phyloP scores from a whole-genome alignment of 2,113 vertebrate species.

The Ameiurus melas region DNA sequence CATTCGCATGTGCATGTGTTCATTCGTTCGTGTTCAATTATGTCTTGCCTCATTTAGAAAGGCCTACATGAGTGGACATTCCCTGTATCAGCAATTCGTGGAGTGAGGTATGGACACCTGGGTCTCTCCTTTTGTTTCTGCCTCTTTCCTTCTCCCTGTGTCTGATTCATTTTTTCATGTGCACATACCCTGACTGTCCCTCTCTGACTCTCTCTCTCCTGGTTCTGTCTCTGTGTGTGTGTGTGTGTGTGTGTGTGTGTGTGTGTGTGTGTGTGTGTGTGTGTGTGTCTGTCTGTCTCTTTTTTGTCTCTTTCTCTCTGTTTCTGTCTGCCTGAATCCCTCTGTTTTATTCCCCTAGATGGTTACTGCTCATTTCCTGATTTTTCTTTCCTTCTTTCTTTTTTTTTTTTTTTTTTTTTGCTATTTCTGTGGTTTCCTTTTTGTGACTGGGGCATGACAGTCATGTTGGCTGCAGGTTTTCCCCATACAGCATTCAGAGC shows the following conservation, averaged over 20 bases:
- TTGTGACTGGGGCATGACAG: conserved; percentile 25
- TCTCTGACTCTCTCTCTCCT: neutral
- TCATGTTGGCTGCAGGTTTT: conserved; percentile 13
- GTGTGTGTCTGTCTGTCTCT: neutral
- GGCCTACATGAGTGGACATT: conserved; percentile 82
- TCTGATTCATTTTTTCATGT: no score
- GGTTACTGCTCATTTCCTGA: conserved; percentile 25
- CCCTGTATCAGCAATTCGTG: conserved; percentile 75
- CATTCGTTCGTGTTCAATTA: neutral
- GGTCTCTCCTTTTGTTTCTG: neutral
- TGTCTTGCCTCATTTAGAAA: conserved; percentile 69
- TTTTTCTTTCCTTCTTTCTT: neutral
- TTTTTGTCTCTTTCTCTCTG: neutral
- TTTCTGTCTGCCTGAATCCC: neutral
- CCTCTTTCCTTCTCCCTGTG: neutral
- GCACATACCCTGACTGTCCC: no score
- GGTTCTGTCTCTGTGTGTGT: no score
- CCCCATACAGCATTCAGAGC: neutral
- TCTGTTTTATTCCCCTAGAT: neutral
- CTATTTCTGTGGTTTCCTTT: conserved; percentile 9
- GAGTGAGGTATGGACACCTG: conserved; percentile 77
- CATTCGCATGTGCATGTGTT: neutral
- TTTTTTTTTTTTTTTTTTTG: conserved; percentile 18
- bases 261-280: no score
- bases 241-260: no score